Percentiles rank a stretch among this genome's conserved stretches.
Conservation (phyloP, 2,797 vertebrate genomes). For the Pseudochirops corinnae region DNA sequence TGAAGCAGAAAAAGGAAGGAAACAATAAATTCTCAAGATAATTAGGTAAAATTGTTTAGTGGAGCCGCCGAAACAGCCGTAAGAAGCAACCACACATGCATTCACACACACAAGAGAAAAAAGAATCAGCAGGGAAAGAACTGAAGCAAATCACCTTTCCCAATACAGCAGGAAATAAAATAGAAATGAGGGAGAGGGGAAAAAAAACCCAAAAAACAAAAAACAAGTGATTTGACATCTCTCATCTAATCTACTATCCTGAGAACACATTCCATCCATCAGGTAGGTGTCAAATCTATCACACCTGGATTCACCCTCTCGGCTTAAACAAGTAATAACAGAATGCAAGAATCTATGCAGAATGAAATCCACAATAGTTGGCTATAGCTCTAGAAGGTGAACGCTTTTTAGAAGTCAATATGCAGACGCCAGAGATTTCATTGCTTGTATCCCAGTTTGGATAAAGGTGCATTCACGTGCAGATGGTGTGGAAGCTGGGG, state of each 20-base stretch:
- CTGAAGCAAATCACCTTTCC: slow-evolving; percentile 48
- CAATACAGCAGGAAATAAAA: slow-evolving; percentile 31
- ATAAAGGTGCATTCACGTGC: slow-evolving; percentile 26
- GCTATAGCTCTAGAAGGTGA: neutral
- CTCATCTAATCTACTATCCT: neutral
- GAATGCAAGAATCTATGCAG: slow-evolving; percentile 21
- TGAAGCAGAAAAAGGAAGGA: slow-evolving; percentile 83
- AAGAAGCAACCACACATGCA: slow-evolving; percentile 65
- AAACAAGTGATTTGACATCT: neutral
- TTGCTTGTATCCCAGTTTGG: neutral
- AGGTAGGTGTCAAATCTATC: neutral
- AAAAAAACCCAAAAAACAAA: neutral
- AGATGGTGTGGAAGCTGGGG: neutral
- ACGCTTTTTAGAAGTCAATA: slow-evolving; percentile 17
- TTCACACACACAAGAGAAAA: slow-evolving; percentile 66
- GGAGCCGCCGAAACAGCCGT: slow-evolving; percentile 69
- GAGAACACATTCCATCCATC: neutral
- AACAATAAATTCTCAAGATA: slow-evolving; percentile 77
- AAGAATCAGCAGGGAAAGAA: slow-evolving; percentile 17
- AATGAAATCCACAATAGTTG: slow-evolving; percentile 16
- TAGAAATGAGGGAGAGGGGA: neutral
- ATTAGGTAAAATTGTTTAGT: slow-evolving; percentile 45
- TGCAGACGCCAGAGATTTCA: neutral
- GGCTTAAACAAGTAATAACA: slow-evolving; percentile 31
- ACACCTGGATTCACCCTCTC: neutral